Base-by-base conservation (phyloP, 2,888 invertebrate genomes). In the Sisyra terminalis region DNA sequence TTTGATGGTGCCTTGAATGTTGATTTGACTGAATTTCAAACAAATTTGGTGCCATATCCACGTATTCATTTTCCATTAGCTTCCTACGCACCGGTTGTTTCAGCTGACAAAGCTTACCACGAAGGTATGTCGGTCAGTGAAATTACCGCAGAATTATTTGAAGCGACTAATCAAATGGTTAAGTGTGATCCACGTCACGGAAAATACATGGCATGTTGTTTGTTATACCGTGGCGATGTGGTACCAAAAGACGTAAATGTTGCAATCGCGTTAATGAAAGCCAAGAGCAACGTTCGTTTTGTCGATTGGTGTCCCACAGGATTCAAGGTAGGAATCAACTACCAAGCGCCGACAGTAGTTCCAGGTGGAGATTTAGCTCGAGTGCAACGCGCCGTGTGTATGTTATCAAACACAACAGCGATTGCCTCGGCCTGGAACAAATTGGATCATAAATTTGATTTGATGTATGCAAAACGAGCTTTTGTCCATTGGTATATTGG, bases 241-340 rank as follows among this genome's bases (percentile, higher is more conserved):
- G 88, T 83, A 18, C 83, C 85, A 0, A 83, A 84, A 57, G 90
- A 90, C 56, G 87, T 90, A 6, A 90, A 92, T 57, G 79, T 76
- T 0, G 80, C 85, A 10, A 83, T 87, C 43, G 80, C 81, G 0
- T 71, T 73, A 40, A 80, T 87, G 67, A 86, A 86, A 59, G 72
- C 75, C 0, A 74, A 79, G 50, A 75, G 77, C 51, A 71, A 72
- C 40, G 83, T 93, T 43, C 75, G 84, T 48, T 94, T 94, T 55
- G 90, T 92, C n/a, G 88, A 90, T 56, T 90, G 89, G 88, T 87
- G 89, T 58, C 90, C 90, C 2, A 90, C 90, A 6, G 90, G 92
- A 0, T 90, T 90, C 57, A 88, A 89, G 67, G 81, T 81, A 43
- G 84, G 85, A 48, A 84, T 86, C 53, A 85, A 86, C 65, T 82